Evolutionary conservation across 2,113 vertebrate species (phyloP).

Genomic region (Prietella phreatophila): DNA sequence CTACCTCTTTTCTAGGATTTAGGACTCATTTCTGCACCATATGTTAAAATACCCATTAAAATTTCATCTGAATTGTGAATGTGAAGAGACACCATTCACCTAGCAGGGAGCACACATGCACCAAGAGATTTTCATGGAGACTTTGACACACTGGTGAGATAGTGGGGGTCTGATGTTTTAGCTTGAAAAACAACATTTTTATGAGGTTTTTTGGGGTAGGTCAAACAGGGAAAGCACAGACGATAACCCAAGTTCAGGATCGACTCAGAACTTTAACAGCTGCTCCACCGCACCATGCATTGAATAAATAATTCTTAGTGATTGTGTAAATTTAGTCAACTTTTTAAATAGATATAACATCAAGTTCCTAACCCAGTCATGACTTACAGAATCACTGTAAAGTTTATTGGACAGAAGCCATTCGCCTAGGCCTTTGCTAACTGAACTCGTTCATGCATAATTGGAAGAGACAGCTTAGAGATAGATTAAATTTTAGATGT

Average conservation of each 20-base stretch:
- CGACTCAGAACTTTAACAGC: background rate
- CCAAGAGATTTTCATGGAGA: background rate
- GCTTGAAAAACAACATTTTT: background rate
- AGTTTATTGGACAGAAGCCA: background rate
- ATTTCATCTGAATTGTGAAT: background rate
- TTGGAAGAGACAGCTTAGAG: slow-evolving; percentile 35
- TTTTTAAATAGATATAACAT: background rate
- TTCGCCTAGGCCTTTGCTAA: background rate
- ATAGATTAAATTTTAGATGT: slow-evolving; percentile 19
- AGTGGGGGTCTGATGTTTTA: background rate
- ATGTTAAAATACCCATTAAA: background rate
- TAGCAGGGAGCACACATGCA: background rate
- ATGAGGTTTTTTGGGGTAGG: background rate
- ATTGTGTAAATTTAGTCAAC: background rate
- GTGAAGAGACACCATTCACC: background rate
- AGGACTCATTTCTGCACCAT: background rate
- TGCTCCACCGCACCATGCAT: background rate
- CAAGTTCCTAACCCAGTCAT: background rate
- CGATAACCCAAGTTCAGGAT: background rate
- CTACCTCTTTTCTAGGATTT: too few species aligned
- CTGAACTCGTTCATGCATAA: slow-evolving; percentile 28
- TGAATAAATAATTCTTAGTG: background rate
- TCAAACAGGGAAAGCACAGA: background rate
- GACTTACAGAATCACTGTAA: background rate
- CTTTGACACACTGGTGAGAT: background rate